Percentiles rank a stretch among this genome's conserved stretches.
Evolutionary conservation across 2,888 invertebrate genomes (phyloP).

Genomic region (Clivina fossor): DNA sequence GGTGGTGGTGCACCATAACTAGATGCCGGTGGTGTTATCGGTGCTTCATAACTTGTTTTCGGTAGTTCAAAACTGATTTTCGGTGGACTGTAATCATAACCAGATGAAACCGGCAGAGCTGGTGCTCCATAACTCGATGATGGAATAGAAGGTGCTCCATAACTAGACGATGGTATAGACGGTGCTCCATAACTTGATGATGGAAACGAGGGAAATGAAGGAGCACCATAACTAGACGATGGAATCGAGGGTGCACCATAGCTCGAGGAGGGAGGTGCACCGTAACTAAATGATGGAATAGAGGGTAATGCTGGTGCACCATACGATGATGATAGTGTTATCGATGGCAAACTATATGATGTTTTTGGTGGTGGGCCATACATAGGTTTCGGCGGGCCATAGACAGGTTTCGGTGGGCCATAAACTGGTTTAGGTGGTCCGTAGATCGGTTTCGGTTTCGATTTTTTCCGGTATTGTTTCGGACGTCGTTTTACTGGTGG

Average conservation of each 20-base stretch:
- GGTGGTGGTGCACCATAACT: constrained; percentile 14
- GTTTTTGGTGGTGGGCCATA: constrained; percentile 4
- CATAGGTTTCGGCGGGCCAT: constrained; percentile 1
- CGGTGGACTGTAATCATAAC: too few relatives aligned
- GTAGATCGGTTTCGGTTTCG: neutral
- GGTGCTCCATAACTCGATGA: constrained; percentile 12
- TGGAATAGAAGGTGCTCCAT: constrained; percentile 2
- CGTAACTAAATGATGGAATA: constrained; percentile 13
- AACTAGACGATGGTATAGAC: neutral
- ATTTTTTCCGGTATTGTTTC: constrained; percentile 1
- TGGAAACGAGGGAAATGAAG: constrained; percentile 2
- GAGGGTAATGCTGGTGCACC: constrained; percentile 6
- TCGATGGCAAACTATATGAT: neutral
- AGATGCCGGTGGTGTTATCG: neutral
- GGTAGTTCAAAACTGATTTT: constrained; percentile 2
- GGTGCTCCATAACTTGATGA: constrained; percentile 10
- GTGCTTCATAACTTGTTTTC: neutral
- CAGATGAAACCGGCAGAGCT: too few relatives aligned
- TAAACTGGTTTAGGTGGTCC: neutral
- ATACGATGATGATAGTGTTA: neutral
- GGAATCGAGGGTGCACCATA: constrained; percentile 14
- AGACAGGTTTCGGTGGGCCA: neutral
- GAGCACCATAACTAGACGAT: constrained; percentile 10
- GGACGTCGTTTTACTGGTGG: constrained; percentile 18
- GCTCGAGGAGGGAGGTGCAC: constrained; percentile 11